These are phyloP conservation scores for Charanyca ferruginea DNA, from an alignment of 2,888 invertebrate species.

Conservation along the genomic window DNA sequence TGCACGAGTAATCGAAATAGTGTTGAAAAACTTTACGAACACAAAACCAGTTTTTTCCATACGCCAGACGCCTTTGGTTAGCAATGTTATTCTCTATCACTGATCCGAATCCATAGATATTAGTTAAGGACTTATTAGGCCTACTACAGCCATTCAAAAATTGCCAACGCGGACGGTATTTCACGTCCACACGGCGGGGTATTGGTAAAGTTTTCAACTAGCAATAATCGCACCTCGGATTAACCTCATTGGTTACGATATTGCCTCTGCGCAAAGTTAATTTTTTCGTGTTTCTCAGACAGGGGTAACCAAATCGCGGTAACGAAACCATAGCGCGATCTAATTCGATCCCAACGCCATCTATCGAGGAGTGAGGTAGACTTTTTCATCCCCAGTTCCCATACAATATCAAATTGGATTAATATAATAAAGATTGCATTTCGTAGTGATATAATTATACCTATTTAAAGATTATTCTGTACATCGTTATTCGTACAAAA, in stretches of 20 bases:
- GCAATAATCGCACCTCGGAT: slow-evolving; percentile 97
- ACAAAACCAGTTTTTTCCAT: no score
- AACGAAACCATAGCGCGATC: slow-evolving; percentile 51
- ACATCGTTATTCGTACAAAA: not conserved
- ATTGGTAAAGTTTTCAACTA: slow-evolving; percentile 96
- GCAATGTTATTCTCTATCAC: no score
- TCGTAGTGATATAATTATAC: not conserved
- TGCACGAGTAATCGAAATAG: no score
- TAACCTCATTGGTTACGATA: slow-evolving; percentile 98
- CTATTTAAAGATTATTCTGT: not conserved
- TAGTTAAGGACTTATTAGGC: not conserved
- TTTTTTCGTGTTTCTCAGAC: accelerated
- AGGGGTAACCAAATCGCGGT: slow-evolving; percentile 14
- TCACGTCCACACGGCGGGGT: slow-evolving; percentile 88
- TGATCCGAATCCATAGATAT: no score
- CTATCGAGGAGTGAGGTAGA: not conserved
- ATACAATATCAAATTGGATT: no score
- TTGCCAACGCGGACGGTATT: slow-evolving; percentile 87
- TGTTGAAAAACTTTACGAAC: no score
- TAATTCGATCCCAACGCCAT: slow-evolving; percentile 40
- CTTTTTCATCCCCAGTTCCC: no score
- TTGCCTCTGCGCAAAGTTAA: slow-evolving; percentile 97
- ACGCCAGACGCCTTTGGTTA: no score
- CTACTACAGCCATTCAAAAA: slow-evolving; percentile 75
- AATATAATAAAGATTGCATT: no score